These are phyloP conservation scores for Pedionomus torquatus DNA, from an alignment of 2,113 vertebrate genomes.

Conservation along the genomic window DNA sequence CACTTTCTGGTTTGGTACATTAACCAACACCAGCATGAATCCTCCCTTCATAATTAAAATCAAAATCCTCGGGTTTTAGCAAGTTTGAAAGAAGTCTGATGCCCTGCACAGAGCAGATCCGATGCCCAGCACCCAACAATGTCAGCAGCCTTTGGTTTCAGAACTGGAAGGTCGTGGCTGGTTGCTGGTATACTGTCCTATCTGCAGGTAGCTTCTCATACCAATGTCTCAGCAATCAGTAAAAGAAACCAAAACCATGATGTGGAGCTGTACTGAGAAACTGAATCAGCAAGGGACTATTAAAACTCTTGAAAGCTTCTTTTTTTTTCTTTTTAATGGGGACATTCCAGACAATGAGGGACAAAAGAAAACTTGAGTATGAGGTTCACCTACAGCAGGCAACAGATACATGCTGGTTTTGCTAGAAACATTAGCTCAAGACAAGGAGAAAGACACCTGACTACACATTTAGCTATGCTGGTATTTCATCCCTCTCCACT, in stretches of 20 bases:
- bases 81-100: neutral
- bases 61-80: neutral
- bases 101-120: neutral
- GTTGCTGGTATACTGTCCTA: neutral
- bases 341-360: neutral
- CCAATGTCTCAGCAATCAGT: neutral
- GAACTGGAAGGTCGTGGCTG: neutral
- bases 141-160: neutral
- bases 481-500: neutral
- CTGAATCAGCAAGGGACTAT: neutral
- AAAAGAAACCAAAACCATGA: neutral
- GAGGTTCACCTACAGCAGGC: neutral
- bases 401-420: neutral
- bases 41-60: conserved; percentile 15
- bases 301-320: neutral
- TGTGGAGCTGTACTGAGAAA: neutral
- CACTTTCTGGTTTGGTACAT: neutral
- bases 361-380: neutral
- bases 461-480: neutral
- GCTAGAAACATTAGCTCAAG: neutral
- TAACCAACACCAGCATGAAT: neutral
- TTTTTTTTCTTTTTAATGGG: neutral
- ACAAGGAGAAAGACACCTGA: neutral
- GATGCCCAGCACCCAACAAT: neutral
- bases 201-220: neutral